Percentiles rank a stretch among this genome's conserved stretches.
These are phyloP conservation scores for Tiliqua scincoides DNA, from an alignment of 2,113 vertebrate genomes.

Conservation along the genomic window DNA sequence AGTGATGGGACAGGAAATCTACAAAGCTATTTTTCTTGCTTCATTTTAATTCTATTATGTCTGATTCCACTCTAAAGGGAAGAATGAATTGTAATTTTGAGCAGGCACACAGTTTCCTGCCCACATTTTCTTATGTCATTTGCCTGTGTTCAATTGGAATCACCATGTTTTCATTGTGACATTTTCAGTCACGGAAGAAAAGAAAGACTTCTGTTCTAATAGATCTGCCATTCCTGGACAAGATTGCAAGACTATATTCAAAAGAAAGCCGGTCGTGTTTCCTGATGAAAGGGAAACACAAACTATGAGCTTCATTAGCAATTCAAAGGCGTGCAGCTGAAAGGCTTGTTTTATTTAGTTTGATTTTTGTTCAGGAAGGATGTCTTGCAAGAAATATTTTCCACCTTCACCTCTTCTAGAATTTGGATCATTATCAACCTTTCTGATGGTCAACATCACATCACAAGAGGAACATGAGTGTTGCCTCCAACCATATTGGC, in stretches of 20 bases:
- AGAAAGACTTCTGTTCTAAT: neutral
- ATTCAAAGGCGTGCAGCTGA: accelerated
- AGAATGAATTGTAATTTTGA: constrained; percentile 72
- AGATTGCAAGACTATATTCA: neutral
- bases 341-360: neutral
- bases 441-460: neutral
- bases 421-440: neutral
- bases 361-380: neutral
- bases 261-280: neutral
- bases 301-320: constrained; percentile 29
- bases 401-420: neutral
- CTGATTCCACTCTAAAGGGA: constrained; percentile 67
- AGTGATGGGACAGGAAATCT: constrained; percentile 62
- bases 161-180: constrained; percentile 4
- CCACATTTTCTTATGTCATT: constrained; percentile 58
- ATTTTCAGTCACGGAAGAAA: neutral
- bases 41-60: constrained; percentile 66
- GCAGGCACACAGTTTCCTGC: constrained; percentile 28
- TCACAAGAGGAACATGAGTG: too few relatives aligned
- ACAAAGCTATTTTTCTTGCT: constrained; percentile 64
- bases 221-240: neutral
- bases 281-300: neutral
- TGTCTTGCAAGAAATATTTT: neutral
- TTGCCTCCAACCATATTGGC: too few relatives aligned
- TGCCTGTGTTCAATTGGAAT: constrained; percentile 50